These are phyloP conservation scores for Parnassius smintheus DNA, from an alignment of 2,888 invertebrate genomes.

Conservation along the genomic window DNA sequence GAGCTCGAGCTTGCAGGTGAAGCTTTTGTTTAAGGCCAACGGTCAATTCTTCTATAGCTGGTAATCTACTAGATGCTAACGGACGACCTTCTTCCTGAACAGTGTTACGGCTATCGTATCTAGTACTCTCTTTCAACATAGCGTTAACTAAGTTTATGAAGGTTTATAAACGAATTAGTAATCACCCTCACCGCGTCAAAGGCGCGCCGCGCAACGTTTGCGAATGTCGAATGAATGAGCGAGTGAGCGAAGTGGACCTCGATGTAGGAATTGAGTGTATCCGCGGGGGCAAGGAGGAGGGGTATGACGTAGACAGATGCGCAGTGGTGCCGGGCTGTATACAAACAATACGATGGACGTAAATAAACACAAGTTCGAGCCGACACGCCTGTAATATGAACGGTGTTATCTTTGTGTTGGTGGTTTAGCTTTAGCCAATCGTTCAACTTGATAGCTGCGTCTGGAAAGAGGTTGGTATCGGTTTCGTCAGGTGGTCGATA, in stretches of 20 bases:
- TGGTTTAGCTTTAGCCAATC: constrained; percentile 51
- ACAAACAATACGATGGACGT: constrained; percentile 81
- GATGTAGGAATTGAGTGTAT: constrained; percentile 68
- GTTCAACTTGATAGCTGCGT: constrained; percentile 41
- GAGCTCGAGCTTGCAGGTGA: constrained; percentile 75
- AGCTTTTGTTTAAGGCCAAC: constrained; percentile 78
- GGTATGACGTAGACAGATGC: constrained; percentile 75
- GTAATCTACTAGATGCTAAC: constrained; percentile 62
- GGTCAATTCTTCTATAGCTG: constrained; percentile 74
- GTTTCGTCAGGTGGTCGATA: constrained; percentile 30
- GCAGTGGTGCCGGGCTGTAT: constrained; percentile 80
- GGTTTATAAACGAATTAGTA: constrained; percentile 52
- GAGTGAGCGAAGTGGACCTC: constrained; percentile 70
- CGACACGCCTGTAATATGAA: constrained; percentile 60
- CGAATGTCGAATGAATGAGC: constrained; percentile 79
- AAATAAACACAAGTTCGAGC: constrained; percentile 77
- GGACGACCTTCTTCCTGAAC: constrained; percentile 57
- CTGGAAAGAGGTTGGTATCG: constrained; percentile 28
- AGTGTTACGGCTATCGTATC: constrained; percentile 57
- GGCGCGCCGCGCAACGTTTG: constrained; percentile 69
- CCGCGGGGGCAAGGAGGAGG: constrained; percentile 58
- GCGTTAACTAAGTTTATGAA: constrained; percentile 35
- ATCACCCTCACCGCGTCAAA: constrained; percentile 48
- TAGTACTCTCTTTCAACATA: constrained; percentile 76
- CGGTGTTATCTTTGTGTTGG: constrained; percentile 70